Percentiles rank a stretch among this genome's conserved stretches.
phyloP scores from a whole-genome alignment of 2,113 vertebrate species.

The Rhinichthys klamathensis region DNA sequence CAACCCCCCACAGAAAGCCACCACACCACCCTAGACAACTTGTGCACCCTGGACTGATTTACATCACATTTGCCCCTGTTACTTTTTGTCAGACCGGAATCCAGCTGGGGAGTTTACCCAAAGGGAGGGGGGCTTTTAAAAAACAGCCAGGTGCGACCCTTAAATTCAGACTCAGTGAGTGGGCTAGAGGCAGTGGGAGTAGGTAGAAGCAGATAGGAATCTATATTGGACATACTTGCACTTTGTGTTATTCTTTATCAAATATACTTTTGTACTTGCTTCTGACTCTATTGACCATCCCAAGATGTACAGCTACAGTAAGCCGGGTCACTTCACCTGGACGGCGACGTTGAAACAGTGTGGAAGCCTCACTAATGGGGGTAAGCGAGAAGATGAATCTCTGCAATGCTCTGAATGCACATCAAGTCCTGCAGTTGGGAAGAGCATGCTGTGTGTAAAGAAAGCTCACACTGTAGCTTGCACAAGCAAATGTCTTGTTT shows the following conservation, averaged over 20 bases:
- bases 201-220: slow-evolving; percentile 11
- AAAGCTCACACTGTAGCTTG: slow-evolving; percentile 15
- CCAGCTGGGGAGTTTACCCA: slow-evolving; percentile 57
- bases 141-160: slow-evolving; percentile 61
- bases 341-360: slow-evolving; percentile 66
- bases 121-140: slow-evolving; percentile 58
- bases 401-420: slow-evolving; percentile 39
- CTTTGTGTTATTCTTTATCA: not conserved
- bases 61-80: slow-evolving; percentile 20
- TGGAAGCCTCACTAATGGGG: slow-evolving; percentile 42
- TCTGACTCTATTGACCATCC: not conserved
- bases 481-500: slow-evolving; percentile 11
- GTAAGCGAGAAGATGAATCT: slow-evolving; percentile 49
- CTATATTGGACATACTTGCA: too few relatives aligned
- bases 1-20: slow-evolving; percentile 33
- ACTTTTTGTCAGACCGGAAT: slow-evolving; percentile 58
- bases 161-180: slow-evolving; percentile 27
- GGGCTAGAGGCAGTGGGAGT: slow-evolving; percentile 5
- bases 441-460: not conserved
- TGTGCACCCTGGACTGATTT: not conserved
- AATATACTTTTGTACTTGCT: not conserved
- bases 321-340: slow-evolving; percentile 66
- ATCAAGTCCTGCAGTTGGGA: slow-evolving; percentile 31
- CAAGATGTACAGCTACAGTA: slow-evolving; percentile 64
- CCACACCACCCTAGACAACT: not conserved